A percentile compares a stretch with the other conserved stretches of the same genome.
phyloP scores from a whole-genome alignment of 2,888 invertebrate species.

The Homarus gammarus region DNA sequence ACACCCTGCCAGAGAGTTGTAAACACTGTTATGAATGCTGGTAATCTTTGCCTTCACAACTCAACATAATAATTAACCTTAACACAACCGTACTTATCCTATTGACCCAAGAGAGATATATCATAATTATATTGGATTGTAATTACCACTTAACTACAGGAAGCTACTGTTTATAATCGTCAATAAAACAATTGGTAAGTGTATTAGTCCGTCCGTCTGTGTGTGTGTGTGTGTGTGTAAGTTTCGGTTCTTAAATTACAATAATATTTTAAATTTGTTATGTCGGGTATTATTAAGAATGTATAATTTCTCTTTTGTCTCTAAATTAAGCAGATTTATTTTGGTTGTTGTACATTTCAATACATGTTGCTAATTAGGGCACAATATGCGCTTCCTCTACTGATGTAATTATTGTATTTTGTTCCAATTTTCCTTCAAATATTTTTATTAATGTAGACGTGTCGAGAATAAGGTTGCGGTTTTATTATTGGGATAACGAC shows the following conservation, averaged over 20 bases:
- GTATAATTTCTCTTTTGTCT: constrained; percentile 17
- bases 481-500: neutral
- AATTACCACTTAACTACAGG: neutral
- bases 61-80: neutral
- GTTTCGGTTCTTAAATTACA: neutral
- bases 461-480: neutral
- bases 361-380: constrained; percentile 29
- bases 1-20: too few species aligned
- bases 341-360: constrained; percentile 51
- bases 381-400: constrained; percentile 19
- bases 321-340: constrained; percentile 30
- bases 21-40: neutral
- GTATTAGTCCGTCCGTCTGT: too few species aligned
- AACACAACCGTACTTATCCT: neutral
- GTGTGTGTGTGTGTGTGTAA: too few species aligned
- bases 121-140: too few species aligned
- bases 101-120: neutral
- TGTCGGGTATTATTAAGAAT: constrained; percentile 31
- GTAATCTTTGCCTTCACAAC: neutral
- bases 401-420: constrained; percentile 3
- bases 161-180: too few species aligned
- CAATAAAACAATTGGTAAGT: too few species aligned
- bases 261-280: neutral
- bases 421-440: neutral
- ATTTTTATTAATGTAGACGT: neutral